Evolutionary conservation across 2,797 vertebrate genomes (phyloP).

Genomic region (Bovichtus diacanthus): DNA sequence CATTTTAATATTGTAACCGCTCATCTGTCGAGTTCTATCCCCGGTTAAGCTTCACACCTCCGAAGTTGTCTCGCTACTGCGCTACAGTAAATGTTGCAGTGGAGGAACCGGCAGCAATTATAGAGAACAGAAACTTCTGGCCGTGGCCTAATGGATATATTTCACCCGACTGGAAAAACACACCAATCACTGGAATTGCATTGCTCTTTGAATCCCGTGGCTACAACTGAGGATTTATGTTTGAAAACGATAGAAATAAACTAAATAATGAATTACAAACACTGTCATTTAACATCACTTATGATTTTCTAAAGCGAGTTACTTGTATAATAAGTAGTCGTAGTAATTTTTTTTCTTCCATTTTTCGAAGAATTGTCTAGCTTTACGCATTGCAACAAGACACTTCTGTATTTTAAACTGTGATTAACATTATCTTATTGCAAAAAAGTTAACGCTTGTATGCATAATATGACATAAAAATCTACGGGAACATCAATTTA

Average conservation of each 20-base stretch:
- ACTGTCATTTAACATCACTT: no score
- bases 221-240: no score
- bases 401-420: not conserved
- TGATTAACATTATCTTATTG: not conserved
- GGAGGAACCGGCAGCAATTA: not conserved
- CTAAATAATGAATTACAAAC: no score
- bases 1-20: conserved; percentile 16
- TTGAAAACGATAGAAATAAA: no score
- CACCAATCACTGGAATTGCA: not conserved
- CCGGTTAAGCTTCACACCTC: conserved; percentile 1
- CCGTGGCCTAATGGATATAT: conserved; percentile 9
- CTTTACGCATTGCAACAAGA: not conserved
- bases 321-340: not conserved
- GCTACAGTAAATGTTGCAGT: not conserved
- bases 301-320: no score
- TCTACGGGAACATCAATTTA: not conserved
- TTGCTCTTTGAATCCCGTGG: not conserved
- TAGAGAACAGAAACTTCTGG: not conserved
- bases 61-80: not conserved
- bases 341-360: no score
- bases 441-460: not conserved
- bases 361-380: no score
- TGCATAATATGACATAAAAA: not conserved
- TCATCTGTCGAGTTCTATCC: not conserved
- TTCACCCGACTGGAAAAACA: conserved; percentile 2